These are phyloP conservation scores for Hedychridium roseum DNA, from an alignment of 2,888 invertebrate genomes.

Conservation along the genomic window DNA sequence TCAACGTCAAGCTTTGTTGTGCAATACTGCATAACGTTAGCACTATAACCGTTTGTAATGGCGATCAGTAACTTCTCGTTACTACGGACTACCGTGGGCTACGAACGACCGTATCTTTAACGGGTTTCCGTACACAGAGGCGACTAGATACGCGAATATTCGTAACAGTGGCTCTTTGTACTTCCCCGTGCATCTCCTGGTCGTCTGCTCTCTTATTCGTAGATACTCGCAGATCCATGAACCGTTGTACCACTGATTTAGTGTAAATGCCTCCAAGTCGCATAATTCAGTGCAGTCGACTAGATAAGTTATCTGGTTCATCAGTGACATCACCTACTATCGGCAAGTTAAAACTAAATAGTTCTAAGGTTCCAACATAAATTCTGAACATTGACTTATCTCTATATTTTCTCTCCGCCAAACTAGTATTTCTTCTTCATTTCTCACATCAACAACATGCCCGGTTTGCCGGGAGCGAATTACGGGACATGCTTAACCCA, in stretches of 20 bases:
- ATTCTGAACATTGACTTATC: too few relatives aligned
- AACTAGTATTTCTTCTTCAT: too few relatives aligned
- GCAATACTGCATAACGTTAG: conserved; percentile 17
- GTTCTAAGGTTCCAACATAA: too few relatives aligned
- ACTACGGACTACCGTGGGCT: conserved; percentile 33
- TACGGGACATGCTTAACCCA: too few relatives aligned
- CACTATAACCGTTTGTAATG: conserved; percentile 35
- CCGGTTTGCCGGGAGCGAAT: too few relatives aligned
- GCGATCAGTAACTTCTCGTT: conserved; percentile 42
- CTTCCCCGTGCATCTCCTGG: too few relatives aligned
- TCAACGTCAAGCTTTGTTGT: conserved; percentile 28
- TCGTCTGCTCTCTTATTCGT: conserved; percentile 18
- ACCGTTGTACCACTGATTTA: conserved; percentile 21
- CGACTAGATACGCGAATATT: conserved; percentile 8
- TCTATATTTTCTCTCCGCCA: too few relatives aligned
- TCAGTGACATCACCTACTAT: too few relatives aligned
- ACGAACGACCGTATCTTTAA: conserved; percentile 31
- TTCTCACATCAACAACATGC: too few relatives aligned
- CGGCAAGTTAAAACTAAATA: too few relatives aligned
- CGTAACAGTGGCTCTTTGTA: too few relatives aligned
- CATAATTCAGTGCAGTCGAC: conserved; percentile 7
- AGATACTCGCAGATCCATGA: conserved; percentile 10
- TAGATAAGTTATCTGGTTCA: too few relatives aligned
- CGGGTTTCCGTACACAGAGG: conserved; percentile 17
- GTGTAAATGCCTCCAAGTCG: conserved; percentile 7